phyloP scores from a whole-genome alignment of 2,113 vertebrate genomes.

The Columbina picui region DNA sequence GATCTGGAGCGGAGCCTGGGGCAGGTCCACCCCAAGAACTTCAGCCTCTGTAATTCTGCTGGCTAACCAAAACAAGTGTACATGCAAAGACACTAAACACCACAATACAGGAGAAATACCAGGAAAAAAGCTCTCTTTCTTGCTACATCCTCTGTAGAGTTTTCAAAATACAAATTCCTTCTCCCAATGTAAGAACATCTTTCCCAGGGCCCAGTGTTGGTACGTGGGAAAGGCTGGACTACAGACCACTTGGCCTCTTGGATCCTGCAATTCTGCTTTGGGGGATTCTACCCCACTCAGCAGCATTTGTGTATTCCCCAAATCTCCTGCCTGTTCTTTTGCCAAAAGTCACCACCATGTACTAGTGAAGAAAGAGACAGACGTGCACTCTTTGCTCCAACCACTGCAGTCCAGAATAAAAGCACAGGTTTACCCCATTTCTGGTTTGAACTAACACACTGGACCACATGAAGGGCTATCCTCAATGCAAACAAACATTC shows the following conservation, averaged over 20 bases:
- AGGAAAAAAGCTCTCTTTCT: not conserved
- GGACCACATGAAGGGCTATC: not conserved
- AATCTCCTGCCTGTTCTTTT: not conserved
- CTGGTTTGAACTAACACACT: not conserved
- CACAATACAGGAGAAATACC: not conserved
- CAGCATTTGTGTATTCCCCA: not conserved
- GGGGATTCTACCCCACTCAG: not conserved
- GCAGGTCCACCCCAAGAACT: not conserved
- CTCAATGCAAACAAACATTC: not conserved
- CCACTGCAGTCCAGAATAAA: not conserved
- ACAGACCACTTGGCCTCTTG: not conserved
- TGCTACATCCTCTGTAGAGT: not conserved
- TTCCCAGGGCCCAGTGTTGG: not conserved
- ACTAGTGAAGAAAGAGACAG: not conserved
- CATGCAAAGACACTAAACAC: not conserved
- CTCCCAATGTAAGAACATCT: not conserved
- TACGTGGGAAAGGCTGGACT: not conserved
- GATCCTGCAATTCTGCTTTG: not conserved
- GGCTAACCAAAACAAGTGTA: rapidly evolving
- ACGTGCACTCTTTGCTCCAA: rapidly evolving
- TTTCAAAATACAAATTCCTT: not conserved
- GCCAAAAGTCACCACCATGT: not conserved
- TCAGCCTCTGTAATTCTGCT: not conserved
- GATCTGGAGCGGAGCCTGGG: not conserved
- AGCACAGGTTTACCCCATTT: not conserved